These are phyloP conservation scores for Lates japonicus DNA, from an alignment of 2,797 vertebrate species.

Conservation along the genomic window DNA sequence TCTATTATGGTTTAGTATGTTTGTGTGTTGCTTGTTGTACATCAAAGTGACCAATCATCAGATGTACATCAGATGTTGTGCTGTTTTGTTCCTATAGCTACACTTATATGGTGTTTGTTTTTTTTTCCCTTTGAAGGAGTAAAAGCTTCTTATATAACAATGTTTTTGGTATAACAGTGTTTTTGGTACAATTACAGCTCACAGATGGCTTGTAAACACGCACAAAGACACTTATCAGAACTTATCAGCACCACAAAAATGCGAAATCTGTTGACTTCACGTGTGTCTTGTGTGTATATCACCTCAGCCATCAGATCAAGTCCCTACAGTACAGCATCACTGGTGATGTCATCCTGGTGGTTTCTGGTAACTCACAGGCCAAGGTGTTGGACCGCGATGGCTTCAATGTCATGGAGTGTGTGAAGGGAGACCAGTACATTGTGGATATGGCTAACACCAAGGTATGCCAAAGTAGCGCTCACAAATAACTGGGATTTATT, in stretches of 20 bases:
- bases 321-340: conserved; percentile 96
- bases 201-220: conserved; percentile 40
- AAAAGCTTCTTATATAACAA: conserved; percentile 37
- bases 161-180: conserved; percentile 37
- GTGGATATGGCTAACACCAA: conserved; percentile 99
- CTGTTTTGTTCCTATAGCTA: conserved; percentile 49
- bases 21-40: conserved; percentile 16
- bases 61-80: conserved; percentile 58
- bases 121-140: conserved; percentile 23
- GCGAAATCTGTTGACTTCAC: not conserved
- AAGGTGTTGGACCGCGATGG: conserved; percentile 98
- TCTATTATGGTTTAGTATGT: conserved; percentile 5
- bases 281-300: conserved; percentile 18
- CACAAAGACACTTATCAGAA: conserved; percentile 2
- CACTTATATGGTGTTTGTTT: conserved; percentile 40
- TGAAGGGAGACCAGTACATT: conserved; percentile 98
- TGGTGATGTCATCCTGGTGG: conserved; percentile 95
- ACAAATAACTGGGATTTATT: not conserved
- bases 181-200: conserved; percentile 34
- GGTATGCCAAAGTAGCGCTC: conserved; percentile 80
- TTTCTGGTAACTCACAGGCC: conserved; percentile 96
- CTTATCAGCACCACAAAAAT: conserved; percentile 2
- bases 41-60: conserved; percentile 44
- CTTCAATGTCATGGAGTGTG: conserved; percentile 97
- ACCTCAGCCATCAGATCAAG: conserved; percentile 94